Conservation (phyloP, 2,113 vertebrate species). For the Carlito syrichta region DNA sequence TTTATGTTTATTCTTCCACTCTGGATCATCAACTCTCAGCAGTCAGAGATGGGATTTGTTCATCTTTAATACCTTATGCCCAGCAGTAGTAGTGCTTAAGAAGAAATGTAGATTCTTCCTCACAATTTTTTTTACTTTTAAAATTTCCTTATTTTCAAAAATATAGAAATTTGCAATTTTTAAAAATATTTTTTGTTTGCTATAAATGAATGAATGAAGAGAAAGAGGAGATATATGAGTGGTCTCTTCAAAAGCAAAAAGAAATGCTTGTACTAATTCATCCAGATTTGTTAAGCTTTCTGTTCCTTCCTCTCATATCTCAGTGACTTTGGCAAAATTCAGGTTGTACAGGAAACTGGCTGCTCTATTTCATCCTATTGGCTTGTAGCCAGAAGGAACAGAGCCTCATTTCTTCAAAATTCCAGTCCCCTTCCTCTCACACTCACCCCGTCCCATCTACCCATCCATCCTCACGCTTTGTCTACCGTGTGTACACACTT, state of each 20-base stretch:
- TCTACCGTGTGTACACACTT: conserved; percentile 75
- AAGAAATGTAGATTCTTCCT: neutral
- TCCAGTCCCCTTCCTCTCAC: neutral
- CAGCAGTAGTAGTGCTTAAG: neutral
- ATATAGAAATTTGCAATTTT: neutral
- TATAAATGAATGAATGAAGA: neutral
- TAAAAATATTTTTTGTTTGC: neutral
- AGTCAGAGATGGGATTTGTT: neutral
- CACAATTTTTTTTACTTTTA: neutral
- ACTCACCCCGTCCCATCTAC: neutral
- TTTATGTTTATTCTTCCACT: neutral
- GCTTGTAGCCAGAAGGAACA: conserved; percentile 72
- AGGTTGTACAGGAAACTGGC: neutral
- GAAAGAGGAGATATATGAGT: neutral
- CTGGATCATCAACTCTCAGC: neutral
- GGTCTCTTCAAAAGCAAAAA: neutral
- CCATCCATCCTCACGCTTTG: neutral
- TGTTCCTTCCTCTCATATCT: neutral
- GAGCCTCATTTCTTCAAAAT: neutral
- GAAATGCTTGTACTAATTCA: neutral
- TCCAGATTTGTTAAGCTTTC: neutral
- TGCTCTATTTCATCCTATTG: neutral
- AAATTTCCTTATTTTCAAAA: neutral
- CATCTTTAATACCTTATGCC: neutral
- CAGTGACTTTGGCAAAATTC: neutral